Evolutionary conservation across 2,888 invertebrate species (phyloP), one percentile per base, ranked within the genome.

Genomic region (Dexiosoma caninum): DNA sequence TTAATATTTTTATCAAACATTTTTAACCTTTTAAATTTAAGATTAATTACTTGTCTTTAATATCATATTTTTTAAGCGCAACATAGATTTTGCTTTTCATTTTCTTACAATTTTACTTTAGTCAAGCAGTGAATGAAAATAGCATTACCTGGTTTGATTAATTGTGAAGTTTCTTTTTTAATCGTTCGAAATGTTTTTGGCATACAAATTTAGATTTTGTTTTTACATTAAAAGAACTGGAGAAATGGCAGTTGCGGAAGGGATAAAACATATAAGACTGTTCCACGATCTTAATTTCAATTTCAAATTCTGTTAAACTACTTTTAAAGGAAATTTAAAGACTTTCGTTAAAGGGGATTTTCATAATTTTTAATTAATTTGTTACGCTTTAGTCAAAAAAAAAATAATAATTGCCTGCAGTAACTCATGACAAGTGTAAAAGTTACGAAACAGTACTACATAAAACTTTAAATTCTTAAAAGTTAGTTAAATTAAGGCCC

Each of bases 1-100:
- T 14, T 2, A 62, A 62, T 30, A 19, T 2, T 53, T 66, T 64
- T 32, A 21, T 44, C 21, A 44, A 42, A n/a, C 6, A 10, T 30
- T 44, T 70, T 40, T 79, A 75, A 79, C 74, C 79, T 75, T 79
- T 79, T 75, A 30, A 42, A 30, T 60, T 64, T 42, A 60, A 70
- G 75, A 79, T 79, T 79, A 75, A 79, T 79, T 75, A 75, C 72
- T 59, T 60, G 44, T 55, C 32, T 55, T 27, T 44, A 12, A 66
- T 70, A 74, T 53, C 57, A 57, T 37, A 64, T 55, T 42, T 30
- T n/a, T 32, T 42, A 14, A 40, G 27, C 51, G 30, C 51, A 27
- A 30, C 51, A 51, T 30, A 14, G 8, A 14, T 51, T 51, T 51
- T 30, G 27, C 9, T 51, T 51, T 49, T 51, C 8, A 27, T 60